phyloP scores from a whole-genome alignment of 2,797 vertebrate genomes.

The Helicolenus hilgendorfi region DNA sequence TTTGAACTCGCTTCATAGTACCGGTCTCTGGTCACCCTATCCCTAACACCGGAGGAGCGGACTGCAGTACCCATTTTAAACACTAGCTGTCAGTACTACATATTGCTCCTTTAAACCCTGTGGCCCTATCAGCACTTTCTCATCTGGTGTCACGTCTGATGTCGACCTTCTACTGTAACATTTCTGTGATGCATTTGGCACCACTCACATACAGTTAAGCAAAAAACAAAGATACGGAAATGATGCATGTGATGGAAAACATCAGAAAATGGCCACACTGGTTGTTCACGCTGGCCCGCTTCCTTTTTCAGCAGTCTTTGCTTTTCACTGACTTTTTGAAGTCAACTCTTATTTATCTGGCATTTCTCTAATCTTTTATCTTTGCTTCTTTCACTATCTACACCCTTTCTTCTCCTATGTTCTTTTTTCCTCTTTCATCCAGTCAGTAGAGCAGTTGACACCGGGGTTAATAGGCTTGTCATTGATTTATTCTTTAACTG shows the following conservation, averaged over 20 bases:
- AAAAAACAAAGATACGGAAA: neutral
- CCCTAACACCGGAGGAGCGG: neutral
- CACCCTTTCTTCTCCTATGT: neutral
- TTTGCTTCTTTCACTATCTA: neutral
- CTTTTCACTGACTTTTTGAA: neutral
- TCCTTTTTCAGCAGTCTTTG: neutral
- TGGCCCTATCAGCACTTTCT: neutral
- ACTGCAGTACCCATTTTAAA: no score
- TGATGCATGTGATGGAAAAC: neutral
- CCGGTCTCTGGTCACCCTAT: no score
- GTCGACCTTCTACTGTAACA: neutral
- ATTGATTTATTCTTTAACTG: conserved; percentile 68
- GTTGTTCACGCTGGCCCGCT: neutral
- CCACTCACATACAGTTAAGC: neutral
- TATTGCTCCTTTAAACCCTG: neutral
- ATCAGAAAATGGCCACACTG: neutral
- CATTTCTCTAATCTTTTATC: neutral
- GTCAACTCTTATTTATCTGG: neutral
- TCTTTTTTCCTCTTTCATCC: conserved; percentile 29
- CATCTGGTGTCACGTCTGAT: neutral
- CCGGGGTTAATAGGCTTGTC: conserved; percentile 53
- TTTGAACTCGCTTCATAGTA: no score
- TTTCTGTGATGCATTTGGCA: neutral
- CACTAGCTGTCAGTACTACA: neutral
- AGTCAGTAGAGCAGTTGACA: conserved; percentile 29